Evolutionary conservation across 1,140 invertebrate genomes (phyloP).

Genomic region (Megathymus violae): DNA sequence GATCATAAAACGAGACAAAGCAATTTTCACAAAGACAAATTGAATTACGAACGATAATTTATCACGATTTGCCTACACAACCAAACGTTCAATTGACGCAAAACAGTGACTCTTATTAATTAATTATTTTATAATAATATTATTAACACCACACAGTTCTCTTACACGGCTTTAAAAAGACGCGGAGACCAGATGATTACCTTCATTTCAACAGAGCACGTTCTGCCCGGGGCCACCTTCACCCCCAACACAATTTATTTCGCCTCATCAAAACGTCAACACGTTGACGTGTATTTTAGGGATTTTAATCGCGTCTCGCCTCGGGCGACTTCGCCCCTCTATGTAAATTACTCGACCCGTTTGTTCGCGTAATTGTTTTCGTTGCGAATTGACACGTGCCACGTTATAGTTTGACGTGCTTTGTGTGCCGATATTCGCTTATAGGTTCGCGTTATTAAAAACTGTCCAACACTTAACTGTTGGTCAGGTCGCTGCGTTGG

Average conservation of each 20-base stretch:
- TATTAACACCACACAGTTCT: constrained; percentile 9
- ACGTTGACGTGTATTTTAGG: constrained; percentile 78
- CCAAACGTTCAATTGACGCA: constrained; percentile 17
- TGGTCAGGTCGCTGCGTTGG: constrained; percentile 6
- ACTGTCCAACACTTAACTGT: too few relatives aligned
- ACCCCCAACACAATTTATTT: constrained; percentile 71
- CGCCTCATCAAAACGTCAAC: constrained; percentile 81
- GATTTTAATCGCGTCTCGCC: constrained; percentile 70
- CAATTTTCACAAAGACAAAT: constrained; percentile 1
- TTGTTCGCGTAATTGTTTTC: constrained; percentile 72
- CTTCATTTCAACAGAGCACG: constrained; percentile 76
- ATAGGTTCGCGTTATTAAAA: constrained; percentile 24
- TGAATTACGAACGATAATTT: constrained; percentile 4
- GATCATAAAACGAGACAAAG: neutral
- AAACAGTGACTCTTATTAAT: constrained; percentile 25
- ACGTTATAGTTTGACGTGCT: constrained; percentile 52
- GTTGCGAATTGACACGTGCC: constrained; percentile 69
- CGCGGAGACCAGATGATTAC: constrained; percentile 58
- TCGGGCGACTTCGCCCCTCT: constrained; percentile 54
- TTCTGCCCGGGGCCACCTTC: constrained; percentile 54
- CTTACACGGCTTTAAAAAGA: constrained; percentile 7
- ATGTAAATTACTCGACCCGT: constrained; percentile 69
- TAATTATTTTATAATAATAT: too few relatives aligned
- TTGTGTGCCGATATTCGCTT: constrained; percentile 29
- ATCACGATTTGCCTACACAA: neutral